Evolutionary conservation across 2,888 invertebrate genomes (phyloP), one percentile per base, ranked within the genome.

Genomic region (Xanthorhoe spadicearia): DNA sequence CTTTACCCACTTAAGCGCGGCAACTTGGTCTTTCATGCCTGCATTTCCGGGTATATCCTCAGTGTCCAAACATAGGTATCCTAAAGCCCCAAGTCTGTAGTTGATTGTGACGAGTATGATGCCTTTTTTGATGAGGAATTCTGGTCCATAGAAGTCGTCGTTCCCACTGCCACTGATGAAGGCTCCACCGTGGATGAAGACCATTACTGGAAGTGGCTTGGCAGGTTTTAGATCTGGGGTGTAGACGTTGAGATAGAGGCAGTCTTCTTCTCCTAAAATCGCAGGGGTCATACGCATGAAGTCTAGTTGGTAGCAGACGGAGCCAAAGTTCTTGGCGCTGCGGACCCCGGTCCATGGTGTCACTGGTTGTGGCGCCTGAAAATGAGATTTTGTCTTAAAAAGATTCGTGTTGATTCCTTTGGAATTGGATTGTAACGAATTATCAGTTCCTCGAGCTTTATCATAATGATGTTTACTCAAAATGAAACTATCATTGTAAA

Each of bases 1-100:
- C 54, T 86, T 82, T 0, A 90, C 83, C 93, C 93, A 92, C 64
- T 74, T 82, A 0, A 92, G 76, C 0, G 90, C 92, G 9, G 84
- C 82, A 0, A 91, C 90, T 81, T 92, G 92, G 65, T 93, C 92
- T 74, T 93, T 93, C 84, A 93, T 86, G 0, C 89, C 92, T 15
- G 89, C 91, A 46, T 93, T 93, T 0, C 93, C 93, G 0, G 92
- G 90, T 1, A 89, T 78, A 0, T 93, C 90, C 72, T 83, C 76
- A 0, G 85, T 87, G n/a, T 88, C 83, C 0, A 93, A 74, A 5
- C 83, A 83, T 0, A 93, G 83, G 50, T 89, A 93, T 1, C 93
- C 93, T 0, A 92, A 76, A 0, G 80, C 79, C 67, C 84, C 88
- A 1, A 92, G 75, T 69, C 93, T 84, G 65, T 92, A 93, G 70